Evolutionary conservation across 2,113 vertebrate species (phyloP).

Genomic region (Sylvietta virens): DNA sequence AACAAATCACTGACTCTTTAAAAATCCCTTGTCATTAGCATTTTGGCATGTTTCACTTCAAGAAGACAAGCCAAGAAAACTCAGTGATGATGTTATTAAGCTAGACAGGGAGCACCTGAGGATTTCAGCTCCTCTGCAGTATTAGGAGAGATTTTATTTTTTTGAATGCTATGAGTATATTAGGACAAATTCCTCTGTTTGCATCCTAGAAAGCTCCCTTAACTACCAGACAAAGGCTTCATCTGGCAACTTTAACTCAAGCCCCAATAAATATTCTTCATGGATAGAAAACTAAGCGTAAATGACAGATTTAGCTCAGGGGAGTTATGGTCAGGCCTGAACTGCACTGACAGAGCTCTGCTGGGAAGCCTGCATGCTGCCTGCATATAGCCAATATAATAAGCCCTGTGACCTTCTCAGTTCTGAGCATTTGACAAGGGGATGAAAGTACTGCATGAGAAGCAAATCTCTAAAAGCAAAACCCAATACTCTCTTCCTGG

Average conservation of each 20-base stretch:
- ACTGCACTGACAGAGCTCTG: constrained; percentile 36
- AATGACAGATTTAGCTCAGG: constrained; percentile 43
- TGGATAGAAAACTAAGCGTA: constrained; percentile 23
- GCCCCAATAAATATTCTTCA: constrained; percentile 37
- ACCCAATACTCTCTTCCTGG: background rate
- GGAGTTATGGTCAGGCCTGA: constrained; percentile 37
- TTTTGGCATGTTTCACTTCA: constrained; percentile 38
- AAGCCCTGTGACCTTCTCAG: constrained; percentile 45
- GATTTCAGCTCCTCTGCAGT: constrained; percentile 29
- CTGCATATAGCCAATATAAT: constrained; percentile 24
- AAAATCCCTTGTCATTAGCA: constrained; percentile 40
- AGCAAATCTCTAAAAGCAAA: background rate
- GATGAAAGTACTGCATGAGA: background rate
- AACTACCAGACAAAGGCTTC: constrained; percentile 31
- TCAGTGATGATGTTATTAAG: constrained; percentile 23
- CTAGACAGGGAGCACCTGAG: constrained; percentile 30
- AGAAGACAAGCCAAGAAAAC: constrained; percentile 15
- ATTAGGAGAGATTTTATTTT: constrained; percentile 11
- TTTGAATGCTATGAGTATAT: background rate
- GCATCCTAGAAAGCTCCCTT: background rate
- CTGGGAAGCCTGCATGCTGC: constrained; percentile 29
- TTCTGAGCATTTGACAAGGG: background rate
- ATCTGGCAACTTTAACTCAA: constrained; percentile 14
- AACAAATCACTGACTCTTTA: background rate
- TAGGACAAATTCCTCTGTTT: background rate